Conservation (phyloP, 2,797 vertebrate genomes). For the Trachurus trachurus region DNA sequence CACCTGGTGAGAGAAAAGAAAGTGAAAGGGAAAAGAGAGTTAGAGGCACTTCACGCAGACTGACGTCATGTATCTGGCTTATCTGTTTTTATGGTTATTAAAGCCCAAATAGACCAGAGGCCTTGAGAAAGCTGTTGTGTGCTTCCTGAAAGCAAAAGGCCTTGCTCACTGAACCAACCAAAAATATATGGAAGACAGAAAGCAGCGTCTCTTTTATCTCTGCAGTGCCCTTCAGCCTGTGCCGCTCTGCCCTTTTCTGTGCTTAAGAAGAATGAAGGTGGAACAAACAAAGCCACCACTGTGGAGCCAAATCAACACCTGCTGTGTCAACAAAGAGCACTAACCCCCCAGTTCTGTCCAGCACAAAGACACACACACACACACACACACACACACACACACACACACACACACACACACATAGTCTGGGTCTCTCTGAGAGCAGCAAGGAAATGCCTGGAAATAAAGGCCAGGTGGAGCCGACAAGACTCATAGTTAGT, state of each 20-base stretch:
- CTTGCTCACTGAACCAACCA: constrained; percentile 55
- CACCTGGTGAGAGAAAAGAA: constrained; percentile 81
- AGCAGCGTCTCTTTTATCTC: constrained; percentile 58
- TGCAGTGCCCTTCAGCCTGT: constrained; percentile 67
- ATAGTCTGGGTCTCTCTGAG: constrained; percentile 37
- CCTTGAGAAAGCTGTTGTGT: constrained; percentile 46
- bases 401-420: constrained; percentile 4
- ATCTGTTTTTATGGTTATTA: constrained; percentile 3
- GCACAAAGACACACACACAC: background rate
- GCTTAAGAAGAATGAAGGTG: constrained; percentile 60
- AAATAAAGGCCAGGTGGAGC: constrained; percentile 75
- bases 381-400: constrained; percentile 2
- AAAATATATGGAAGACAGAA: constrained; percentile 50
- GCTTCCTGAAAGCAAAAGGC: constrained; percentile 39
- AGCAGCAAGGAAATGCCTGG: constrained; percentile 60
- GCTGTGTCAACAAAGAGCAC: constrained; percentile 79
- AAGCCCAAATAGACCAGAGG: constrained; percentile 19
- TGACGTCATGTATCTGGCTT: constrained; percentile 16
- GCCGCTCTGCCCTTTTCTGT: constrained; percentile 69
- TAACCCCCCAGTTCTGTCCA: constrained; percentile 31
- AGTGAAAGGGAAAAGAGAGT: background rate
- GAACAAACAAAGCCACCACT: constrained; percentile 78
- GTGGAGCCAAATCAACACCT: constrained; percentile 81
- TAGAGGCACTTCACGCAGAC: constrained; percentile 16
- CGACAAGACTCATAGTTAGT: constrained; percentile 10